Evolutionary conservation across 1,140 invertebrate genomes (phyloP).

Genomic region (Anagrus nilaparvatae): DNA sequence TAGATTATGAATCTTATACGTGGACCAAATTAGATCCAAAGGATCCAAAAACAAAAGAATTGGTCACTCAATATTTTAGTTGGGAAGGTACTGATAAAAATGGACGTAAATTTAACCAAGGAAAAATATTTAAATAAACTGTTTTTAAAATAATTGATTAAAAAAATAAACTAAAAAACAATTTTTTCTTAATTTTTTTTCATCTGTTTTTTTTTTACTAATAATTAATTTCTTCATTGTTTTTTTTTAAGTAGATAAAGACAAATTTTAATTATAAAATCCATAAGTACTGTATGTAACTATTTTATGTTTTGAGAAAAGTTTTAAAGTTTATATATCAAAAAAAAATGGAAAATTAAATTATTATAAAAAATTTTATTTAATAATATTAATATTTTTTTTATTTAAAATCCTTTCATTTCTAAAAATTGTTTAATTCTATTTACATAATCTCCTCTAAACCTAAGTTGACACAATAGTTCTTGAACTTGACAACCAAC

Average conservation of each 20-base stretch:
- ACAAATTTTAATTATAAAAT: no score
- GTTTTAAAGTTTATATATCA: background rate
- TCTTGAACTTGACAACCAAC: conserved; percentile 70
- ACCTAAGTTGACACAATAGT: conserved; percentile 56
- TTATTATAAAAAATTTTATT: conserved; percentile 13
- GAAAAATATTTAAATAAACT: conserved; percentile 98
- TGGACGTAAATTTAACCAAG: conserved; percentile 92
- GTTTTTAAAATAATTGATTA: conserved; percentile 18
- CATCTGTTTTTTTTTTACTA: conserved; percentile 5
- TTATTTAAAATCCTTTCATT: conserved; percentile 62
- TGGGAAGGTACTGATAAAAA: conserved; percentile 83
- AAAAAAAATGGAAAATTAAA: conserved; percentile 1
- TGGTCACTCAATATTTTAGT: conserved; percentile 86
- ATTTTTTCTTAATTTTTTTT: conserved; percentile 6
- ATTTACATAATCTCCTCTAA: conserved; percentile 67
- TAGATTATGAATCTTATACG: conserved; percentile 93
- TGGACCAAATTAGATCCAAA: conserved; percentile 92
- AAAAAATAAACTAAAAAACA: conserved; percentile 13
- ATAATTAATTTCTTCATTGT: conserved; percentile 4
- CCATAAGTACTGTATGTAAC: no score
- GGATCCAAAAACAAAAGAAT: conserved; percentile 73
- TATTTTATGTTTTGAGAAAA: no score
- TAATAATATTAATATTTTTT: conserved; percentile 13
- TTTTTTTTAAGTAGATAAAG: conserved; percentile 10
- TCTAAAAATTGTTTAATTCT: conserved; percentile 59